Evolutionary conservation across 1,140 invertebrate species (phyloP).

Genomic region (Drosophila mauritiana): DNA sequence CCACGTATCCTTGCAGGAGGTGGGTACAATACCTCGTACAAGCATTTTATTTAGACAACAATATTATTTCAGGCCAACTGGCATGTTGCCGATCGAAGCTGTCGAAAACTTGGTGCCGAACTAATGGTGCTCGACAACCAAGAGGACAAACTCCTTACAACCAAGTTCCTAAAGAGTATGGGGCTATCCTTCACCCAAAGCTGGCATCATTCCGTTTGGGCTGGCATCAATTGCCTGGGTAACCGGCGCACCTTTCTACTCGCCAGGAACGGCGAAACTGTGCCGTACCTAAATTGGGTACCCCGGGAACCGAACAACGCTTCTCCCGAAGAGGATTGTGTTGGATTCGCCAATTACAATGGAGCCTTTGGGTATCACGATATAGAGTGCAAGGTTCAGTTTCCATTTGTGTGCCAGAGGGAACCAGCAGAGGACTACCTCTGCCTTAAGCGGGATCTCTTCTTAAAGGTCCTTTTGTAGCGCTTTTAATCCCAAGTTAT

Average conservation of each 20-base stretch:
- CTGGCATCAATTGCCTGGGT: conserved; percentile 22
- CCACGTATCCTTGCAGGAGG: conserved; percentile 4
- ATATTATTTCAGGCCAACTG: conserved; percentile 16
- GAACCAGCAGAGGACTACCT: neutral
- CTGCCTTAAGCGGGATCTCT: neutral
- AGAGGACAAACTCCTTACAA: neutral
- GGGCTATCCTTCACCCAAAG: conserved; percentile 2
- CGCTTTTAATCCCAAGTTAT: neutral
- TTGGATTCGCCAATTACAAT: conserved; percentile 14
- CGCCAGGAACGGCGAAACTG: conserved; percentile 3
- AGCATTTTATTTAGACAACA: neutral
- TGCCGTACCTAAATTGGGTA: conserved; percentile 4
- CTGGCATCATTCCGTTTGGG: conserved; percentile 23
- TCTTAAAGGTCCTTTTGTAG: neutral
- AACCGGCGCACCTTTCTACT: neutral
- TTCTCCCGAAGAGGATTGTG: conserved; percentile 24
- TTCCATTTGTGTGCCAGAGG: conserved; percentile 13
- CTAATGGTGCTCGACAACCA: conserved; percentile 5
- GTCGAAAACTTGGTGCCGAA: conserved; percentile 11
- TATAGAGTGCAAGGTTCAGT: conserved; percentile 10
- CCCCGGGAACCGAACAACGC: conserved; percentile 6
- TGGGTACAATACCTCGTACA: neutral
- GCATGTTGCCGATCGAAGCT: conserved; percentile 21
- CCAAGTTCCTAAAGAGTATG: neutral
- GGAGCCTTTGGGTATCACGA: conserved; percentile 16